Conservation (phyloP, 2,797 vertebrate genomes). For the Smutsia gigantea region DNA sequence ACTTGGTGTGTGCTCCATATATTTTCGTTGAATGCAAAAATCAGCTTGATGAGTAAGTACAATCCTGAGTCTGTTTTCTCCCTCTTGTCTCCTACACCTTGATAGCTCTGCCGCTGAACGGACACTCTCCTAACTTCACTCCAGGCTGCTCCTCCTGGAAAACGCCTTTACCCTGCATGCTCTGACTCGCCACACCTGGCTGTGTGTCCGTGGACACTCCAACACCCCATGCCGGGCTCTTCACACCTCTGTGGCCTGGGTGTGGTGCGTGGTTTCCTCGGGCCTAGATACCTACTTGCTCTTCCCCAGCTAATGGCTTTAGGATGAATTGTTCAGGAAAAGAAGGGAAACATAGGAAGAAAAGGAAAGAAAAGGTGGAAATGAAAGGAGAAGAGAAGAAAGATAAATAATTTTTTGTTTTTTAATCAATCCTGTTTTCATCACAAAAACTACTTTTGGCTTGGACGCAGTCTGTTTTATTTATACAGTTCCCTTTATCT, state of each 20-base stretch:
- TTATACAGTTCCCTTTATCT: not conserved
- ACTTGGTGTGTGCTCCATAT: not conserved
- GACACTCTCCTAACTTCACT: not conserved
- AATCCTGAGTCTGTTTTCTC: not conserved
- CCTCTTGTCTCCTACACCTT: not conserved
- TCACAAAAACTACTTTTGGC: not conserved
- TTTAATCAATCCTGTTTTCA: not conserved
- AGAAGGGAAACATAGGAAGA: not conserved
- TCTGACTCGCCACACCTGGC: not conserved
- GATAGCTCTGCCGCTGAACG: not conserved
- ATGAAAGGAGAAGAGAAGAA: not conserved
- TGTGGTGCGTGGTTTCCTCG: accelerated
- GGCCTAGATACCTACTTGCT: not conserved
- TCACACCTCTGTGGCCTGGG: too few species aligned
- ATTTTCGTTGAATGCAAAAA: not conserved
- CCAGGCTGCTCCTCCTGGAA: too few species aligned
- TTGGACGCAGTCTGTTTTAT: not conserved
- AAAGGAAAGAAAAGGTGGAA: too few species aligned
- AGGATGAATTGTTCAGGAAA: not conserved
- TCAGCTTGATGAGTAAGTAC: not conserved
- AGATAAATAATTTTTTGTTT: not conserved
- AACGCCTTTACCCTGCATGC: not conserved
- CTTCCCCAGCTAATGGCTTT: not conserved
- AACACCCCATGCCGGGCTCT: too few species aligned
- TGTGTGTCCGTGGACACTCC: not conserved